These are phyloP conservation scores for Anhinga rufa DNA, from an alignment of 2,113 vertebrate species.

Conservation along the genomic window DNA sequence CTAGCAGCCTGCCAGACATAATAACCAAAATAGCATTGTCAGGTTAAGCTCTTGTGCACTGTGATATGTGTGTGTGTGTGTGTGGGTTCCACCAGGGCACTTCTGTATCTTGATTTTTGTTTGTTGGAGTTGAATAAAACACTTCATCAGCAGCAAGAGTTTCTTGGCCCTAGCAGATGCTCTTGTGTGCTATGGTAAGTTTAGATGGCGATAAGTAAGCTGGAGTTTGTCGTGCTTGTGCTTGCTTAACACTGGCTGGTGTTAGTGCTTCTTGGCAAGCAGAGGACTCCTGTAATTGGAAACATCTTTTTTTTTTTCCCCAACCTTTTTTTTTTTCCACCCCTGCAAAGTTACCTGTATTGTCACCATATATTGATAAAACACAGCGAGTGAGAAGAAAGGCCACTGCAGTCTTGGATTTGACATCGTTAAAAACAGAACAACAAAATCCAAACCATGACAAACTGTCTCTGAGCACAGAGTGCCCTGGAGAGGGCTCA, in stretches of 20 bases:
- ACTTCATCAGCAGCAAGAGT: background rate
- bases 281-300: background rate
- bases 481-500: background rate
- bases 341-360: background rate
- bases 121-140: background rate
- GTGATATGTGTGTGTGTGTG: background rate
- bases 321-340: background rate
- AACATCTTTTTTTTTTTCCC: background rate
- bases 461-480: background rate
- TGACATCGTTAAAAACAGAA: background rate
- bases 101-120: background rate
- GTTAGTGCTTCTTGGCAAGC: background rate
- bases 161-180: background rate
- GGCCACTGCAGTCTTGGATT: background rate
- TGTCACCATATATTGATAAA: background rate
- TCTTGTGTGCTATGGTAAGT: background rate
- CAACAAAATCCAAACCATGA: background rate
- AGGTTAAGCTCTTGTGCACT: background rate
- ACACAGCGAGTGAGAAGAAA: background rate
- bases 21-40: background rate
- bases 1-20: background rate
- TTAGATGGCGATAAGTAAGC: background rate
- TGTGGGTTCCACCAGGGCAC: background rate
- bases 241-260: background rate
- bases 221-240: background rate